Evolutionary conservation across 2,888 invertebrate species (phyloP).

Genomic region (Peribatodes rhomboidaria): DNA sequence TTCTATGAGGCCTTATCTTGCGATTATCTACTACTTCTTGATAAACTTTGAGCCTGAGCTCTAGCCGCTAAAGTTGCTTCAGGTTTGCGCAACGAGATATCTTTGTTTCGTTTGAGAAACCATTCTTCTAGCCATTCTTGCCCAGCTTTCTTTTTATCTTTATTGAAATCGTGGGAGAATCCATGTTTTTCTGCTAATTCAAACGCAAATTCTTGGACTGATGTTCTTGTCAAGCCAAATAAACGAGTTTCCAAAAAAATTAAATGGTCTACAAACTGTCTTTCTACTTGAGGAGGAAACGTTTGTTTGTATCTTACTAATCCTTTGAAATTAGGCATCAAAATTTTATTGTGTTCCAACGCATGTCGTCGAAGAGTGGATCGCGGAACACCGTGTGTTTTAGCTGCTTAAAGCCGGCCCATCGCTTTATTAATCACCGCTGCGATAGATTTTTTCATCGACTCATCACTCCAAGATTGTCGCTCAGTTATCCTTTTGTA

Average conservation of each 20-base stretch:
- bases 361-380: slow-evolving; percentile 37
- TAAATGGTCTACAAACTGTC: slow-evolving; percentile 39
- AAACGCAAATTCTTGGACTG: slow-evolving; percentile 37
- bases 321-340: slow-evolving; percentile 18
- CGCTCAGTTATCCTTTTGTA: not conserved
- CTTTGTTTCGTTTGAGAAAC: not conserved
- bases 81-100: slow-evolving; percentile 27
- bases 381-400: slow-evolving; percentile 37
- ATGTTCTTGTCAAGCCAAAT: slow-evolving; percentile 37
- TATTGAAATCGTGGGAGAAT: slow-evolving; percentile 2
- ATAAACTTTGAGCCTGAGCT: slow-evolving; percentile 22
- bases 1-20: not conserved
- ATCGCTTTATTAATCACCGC: slow-evolving; percentile 34
- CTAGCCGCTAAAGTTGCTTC: slow-evolving; percentile 40
- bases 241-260: slow-evolving; percentile 40
- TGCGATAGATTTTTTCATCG: slow-evolving; percentile 38
- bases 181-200: slow-evolving; percentile 25
- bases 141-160: slow-evolving; percentile 36
- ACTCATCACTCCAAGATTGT: not conserved
- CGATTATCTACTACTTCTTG: not conserved
- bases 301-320: slow-evolving; percentile 10
- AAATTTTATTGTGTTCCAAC: slow-evolving; percentile 16
- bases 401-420: slow-evolving; percentile 38
- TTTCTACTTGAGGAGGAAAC: slow-evolving; percentile 21
- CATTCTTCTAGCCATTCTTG: slow-evolving; percentile 40